These are phyloP conservation scores for Drosophila maculinotata DNA, from an alignment of 2,888 invertebrate genomes.

Conservation along the genomic window DNA sequence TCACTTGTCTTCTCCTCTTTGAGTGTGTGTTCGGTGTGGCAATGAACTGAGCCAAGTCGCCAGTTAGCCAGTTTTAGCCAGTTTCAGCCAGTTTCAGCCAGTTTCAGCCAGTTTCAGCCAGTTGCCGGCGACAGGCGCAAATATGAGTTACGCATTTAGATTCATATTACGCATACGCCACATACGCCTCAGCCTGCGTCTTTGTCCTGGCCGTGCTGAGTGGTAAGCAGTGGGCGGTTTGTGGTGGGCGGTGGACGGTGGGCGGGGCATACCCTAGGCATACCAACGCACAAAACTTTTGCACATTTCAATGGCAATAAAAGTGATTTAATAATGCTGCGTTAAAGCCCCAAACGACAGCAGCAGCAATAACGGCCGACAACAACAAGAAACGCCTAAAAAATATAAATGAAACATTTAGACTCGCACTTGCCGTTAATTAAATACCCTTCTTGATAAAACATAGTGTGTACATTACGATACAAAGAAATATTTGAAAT, in stretches of 20 bases:
- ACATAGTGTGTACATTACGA: too few species aligned
- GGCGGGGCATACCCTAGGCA: neutral
- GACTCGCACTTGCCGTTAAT: neutral
- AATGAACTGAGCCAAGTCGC: constrained; percentile 43
- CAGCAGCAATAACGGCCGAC: constrained; percentile 26
- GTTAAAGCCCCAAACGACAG: constrained; percentile 54
- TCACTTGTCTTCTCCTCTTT: constrained; percentile 40
- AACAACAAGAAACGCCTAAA: constrained; percentile 21
- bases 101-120: constrained; percentile 11
- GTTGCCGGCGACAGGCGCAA: constrained; percentile 44
- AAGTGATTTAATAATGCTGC: constrained; percentile 77
- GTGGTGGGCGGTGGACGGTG: neutral
- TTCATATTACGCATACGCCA: constrained; percentile 69
- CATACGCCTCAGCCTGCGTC: constrained; percentile 7
- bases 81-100: constrained; percentile 10
- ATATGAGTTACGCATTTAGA: constrained; percentile 57
- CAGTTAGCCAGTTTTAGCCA: constrained; percentile 4
- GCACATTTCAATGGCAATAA: constrained; percentile 79
- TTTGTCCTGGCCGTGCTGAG: constrained; percentile 7
- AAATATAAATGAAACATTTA: constrained; percentile 3
- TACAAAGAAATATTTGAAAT: too few species aligned
- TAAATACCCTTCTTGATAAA: constrained; percentile 23
- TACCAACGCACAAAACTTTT: constrained; percentile 55
- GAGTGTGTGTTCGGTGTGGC: constrained; percentile 6
- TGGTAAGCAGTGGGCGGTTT: neutral